Percentiles rank a stretch among this genome's conserved stretches.
These are phyloP conservation scores for Euplagia quadripunctaria DNA, from an alignment of 2,888 invertebrate genomes.

Conservation along the genomic window DNA sequence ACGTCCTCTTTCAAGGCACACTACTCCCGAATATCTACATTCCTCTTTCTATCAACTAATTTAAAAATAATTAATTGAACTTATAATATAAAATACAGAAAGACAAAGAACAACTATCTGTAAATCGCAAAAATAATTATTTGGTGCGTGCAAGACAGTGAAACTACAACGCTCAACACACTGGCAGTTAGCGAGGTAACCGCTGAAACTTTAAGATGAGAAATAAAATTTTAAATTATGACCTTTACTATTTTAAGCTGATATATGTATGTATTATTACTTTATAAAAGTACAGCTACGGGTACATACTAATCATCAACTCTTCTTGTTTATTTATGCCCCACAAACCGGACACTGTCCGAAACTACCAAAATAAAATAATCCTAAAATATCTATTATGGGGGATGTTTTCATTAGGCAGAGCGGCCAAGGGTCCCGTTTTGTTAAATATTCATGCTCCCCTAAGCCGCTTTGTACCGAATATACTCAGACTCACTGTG, in stretches of 20 bases:
- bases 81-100: not conserved
- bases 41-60: too few relatives aligned
- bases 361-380: constrained; percentile 47
- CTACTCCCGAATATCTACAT: too few relatives aligned
- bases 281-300: not conserved
- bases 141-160: not conserved
- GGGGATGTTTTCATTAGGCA: constrained; percentile 51
- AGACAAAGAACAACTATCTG: not conserved
- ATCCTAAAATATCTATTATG: constrained; percentile 44
- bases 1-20: too few relatives aligned
- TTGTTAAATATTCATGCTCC: constrained; percentile 59
- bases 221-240: not conserved
- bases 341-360: constrained; percentile 22
- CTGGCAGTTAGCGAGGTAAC: not conserved
- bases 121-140: not conserved
- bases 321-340: constrained; percentile 27
- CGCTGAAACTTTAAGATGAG: not conserved
- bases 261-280: not conserved
- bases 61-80: not conserved
- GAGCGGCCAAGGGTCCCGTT: constrained; percentile 44
- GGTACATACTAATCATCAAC: not conserved
- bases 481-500: constrained; percentile 14
- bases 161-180: not conserved
- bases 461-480: constrained; percentile 50
- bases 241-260: not conserved